Base-by-base conservation (phyloP, 2,113 vertebrate species). In the Osmerus mordax region DNA sequence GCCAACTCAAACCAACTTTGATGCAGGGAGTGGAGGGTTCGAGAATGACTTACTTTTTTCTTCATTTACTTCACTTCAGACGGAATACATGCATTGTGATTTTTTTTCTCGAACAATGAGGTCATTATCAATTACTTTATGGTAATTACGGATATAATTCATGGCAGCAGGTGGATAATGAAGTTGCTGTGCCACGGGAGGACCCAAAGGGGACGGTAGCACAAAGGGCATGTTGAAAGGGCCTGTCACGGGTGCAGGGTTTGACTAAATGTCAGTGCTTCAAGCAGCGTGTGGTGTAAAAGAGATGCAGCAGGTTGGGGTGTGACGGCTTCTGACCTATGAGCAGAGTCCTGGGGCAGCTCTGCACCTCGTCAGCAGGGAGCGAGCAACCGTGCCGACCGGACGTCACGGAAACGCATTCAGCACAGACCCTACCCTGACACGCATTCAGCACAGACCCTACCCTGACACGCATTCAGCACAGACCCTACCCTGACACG, bases 221-320 rank as follows among this genome's bases (percentile, higher is more conserved):
- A 47, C 41, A 47, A 47, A 47, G 41, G 41, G 41, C 41, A 47
- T 2, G 41, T 47, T 12, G 41, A 47, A 47, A 12, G 2, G 41
- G 41, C 41, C 41, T 47, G 41, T 47, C 41, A 60, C 25, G 61
- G 54, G 9, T 52, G 28, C 19, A 4, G 63, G 82, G 74, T 80
- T 19, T 81, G 75, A 67, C 65, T 85, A 86, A 88, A 89, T 86
- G 89, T 84, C 88, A 89, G 73, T 72, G 69, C 72, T 75, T 76
- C 59, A 68, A 66, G 83, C 83, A 68, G 81, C 76, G 83, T 83
- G 81, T 81, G 69, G 58, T 71, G 63, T 76, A 76, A 82, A 77
- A 79, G 74, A 78, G 77, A 86, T 79, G 70, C 73, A 74, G 78
- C 84, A 81, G 67, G 65, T 73, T 81, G 73, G 80, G 73, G 72